phyloP scores from a whole-genome alignment of 2,888 invertebrate genomes.

The Prenolepis imparis region DNA sequence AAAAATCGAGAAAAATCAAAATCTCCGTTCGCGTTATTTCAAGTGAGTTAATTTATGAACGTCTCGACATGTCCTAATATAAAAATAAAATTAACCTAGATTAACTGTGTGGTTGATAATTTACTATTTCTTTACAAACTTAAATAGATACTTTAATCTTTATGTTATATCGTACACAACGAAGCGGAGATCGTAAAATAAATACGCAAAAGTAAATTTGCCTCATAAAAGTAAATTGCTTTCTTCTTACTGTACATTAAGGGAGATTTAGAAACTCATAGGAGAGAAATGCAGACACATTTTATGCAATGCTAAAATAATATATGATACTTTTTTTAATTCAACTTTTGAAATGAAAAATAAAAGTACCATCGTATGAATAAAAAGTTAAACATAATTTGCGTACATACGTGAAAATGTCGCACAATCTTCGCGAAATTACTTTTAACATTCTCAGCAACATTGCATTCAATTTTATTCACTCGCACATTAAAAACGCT shows the following conservation, averaged over 20 bases:
- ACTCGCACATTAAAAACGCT: background rate
- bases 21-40: background rate
- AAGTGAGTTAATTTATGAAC: background rate
- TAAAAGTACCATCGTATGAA: background rate
- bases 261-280: background rate
- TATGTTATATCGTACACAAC: background rate
- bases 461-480: background rate
- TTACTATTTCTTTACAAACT: background rate
- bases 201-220: background rate
- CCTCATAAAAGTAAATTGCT: background rate
- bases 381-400: background rate
- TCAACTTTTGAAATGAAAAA: background rate
- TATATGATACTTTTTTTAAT: background rate
- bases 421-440: background rate
- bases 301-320: background rate
- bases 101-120: background rate
- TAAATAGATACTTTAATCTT: background rate
- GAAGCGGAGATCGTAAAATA: background rate
- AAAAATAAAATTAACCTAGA: background rate
- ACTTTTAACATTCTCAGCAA: background rate
- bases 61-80: background rate
- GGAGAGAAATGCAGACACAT: background rate
- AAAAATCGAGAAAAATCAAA: background rate
- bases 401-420: background rate
- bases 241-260: background rate